phyloP scores from a whole-genome alignment of 2,888 invertebrate genomes.

The Lacanobia wlatinum region DNA sequence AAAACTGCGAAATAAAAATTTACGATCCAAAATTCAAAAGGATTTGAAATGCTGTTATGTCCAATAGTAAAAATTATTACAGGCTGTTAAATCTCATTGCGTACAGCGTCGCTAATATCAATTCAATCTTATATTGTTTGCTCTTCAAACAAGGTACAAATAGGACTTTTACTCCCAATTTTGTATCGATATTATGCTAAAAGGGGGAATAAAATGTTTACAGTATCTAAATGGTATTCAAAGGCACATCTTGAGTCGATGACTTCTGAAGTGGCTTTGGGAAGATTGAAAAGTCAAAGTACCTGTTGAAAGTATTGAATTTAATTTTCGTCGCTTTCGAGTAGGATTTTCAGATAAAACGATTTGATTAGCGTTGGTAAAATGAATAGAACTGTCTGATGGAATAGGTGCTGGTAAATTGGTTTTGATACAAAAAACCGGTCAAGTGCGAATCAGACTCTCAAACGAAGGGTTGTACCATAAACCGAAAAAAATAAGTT shows the following conservation, averaged over 20 bases:
- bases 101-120: slow-evolving; percentile 20
- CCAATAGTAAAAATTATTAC: slow-evolving; percentile 10
- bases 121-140: slow-evolving; percentile 37
- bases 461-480: too few relatives aligned
- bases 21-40: neutral
- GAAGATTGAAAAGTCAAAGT: slow-evolving; percentile 29
- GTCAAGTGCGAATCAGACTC: too few relatives aligned
- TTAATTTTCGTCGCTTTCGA: slow-evolving; percentile 19
- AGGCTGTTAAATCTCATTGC: slow-evolving; percentile 11
- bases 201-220: slow-evolving; percentile 45
- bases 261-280: slow-evolving; percentile 29
- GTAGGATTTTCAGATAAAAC: neutral
- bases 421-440: too few relatives aligned
- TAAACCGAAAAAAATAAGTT: too few relatives aligned
- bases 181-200: slow-evolving; percentile 47
- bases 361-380: slow-evolving; percentile 16
- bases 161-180: slow-evolving; percentile 29
- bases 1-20: neutral
- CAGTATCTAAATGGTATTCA: slow-evolving; percentile 31
- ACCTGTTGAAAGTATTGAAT: slow-evolving; percentile 27
- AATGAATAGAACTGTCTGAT: neutral
- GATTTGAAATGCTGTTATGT: neutral
- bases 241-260: slow-evolving; percentile 26
- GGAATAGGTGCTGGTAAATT: neutral
- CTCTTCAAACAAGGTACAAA: slow-evolving; percentile 35